Evolutionary conservation across 2,113 vertebrate genomes (phyloP).

Genomic region (Hassar affinis): DNA sequence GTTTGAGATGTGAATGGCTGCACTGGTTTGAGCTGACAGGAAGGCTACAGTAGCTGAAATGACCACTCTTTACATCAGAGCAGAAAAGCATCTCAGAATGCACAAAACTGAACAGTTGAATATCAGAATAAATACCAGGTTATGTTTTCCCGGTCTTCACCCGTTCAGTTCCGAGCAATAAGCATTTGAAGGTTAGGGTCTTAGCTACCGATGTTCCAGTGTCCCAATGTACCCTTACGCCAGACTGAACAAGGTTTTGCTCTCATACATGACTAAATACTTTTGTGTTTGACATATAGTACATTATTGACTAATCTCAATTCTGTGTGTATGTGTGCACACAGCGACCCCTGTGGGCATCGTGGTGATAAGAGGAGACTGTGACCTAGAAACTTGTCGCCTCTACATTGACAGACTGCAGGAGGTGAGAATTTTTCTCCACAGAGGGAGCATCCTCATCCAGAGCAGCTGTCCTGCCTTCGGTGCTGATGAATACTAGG

Average conservation of each 20-base stretch:
- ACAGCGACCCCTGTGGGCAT: conserved; percentile 93
- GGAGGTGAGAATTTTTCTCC: conserved; percentile 76
- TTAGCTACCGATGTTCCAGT: not conserved
- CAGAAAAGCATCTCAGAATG: not conserved
- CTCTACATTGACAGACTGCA: conserved; percentile 94
- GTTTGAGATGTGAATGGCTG: not conserved
- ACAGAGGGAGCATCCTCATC: not conserved
- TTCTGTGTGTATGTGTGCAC: conserved; percentile 28
- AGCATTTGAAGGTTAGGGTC: not conserved
- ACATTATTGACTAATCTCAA: conserved; percentile 5
- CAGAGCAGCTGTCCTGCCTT: conserved; percentile 6
- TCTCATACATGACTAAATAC: not conserved
- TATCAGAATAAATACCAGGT: not conserved
- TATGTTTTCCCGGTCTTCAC: not conserved
- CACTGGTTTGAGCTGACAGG: not conserved
- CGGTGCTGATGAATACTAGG: conserved; percentile 24
- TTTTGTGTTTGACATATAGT: not conserved
- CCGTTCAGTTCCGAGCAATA: not conserved
- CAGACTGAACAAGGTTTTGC: not conserved
- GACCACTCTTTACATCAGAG: not conserved
- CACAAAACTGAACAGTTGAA: not conserved
- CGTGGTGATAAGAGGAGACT: conserved; percentile 93
- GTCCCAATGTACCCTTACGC: not conserved
- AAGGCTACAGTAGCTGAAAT: not conserved
- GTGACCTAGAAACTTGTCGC: conserved; percentile 95